Percentiles rank a stretch among this genome's conserved stretches.
These are phyloP conservation scores for Trogon melanurus DNA, from an alignment of 2,113 vertebrate genomes.

Conservation along the genomic window DNA sequence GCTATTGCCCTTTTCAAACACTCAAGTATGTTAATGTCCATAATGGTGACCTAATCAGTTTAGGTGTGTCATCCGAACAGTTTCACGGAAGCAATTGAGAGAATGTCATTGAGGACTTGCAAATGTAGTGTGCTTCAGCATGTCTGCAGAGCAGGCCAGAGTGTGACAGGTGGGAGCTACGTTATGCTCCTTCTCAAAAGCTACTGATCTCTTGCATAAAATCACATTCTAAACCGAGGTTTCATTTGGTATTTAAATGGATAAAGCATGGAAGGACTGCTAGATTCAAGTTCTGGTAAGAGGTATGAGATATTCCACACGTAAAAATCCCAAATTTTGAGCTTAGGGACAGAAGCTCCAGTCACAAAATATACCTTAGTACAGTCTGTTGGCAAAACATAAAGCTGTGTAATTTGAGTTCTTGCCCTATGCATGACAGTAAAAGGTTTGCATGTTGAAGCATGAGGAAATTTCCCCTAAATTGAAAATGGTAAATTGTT, in stretches of 20 bases:
- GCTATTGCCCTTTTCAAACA: constrained; percentile 50
- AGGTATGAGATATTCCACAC: neutral
- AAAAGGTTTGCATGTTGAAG: neutral
- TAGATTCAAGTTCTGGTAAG: neutral
- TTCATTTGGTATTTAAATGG: neutral
- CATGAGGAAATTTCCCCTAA: neutral
- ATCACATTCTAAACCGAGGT: neutral
- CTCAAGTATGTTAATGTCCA: constrained; percentile 55
- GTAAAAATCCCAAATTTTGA: neutral
- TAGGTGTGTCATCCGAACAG: constrained; percentile 39
- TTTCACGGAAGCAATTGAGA: constrained; percentile 17
- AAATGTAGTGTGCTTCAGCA: constrained; percentile 37
- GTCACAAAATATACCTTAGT: neutral
- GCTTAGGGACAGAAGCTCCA: neutral
- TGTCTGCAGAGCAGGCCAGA: neutral
- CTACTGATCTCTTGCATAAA: neutral
- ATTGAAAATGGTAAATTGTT: neutral
- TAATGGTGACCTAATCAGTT: constrained; percentile 55
- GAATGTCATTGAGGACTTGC: constrained; percentile 13
- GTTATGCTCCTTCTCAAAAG: neutral
- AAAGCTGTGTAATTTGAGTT: neutral
- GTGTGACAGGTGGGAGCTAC: neutral
- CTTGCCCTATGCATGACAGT: neutral
- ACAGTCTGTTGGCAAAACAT: neutral
- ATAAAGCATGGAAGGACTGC: neutral